These are phyloP conservation scores for Caenorhabditis briggsae DNA, from an alignment of 1,140 invertebrate species.

Conservation along the genomic window DNA sequence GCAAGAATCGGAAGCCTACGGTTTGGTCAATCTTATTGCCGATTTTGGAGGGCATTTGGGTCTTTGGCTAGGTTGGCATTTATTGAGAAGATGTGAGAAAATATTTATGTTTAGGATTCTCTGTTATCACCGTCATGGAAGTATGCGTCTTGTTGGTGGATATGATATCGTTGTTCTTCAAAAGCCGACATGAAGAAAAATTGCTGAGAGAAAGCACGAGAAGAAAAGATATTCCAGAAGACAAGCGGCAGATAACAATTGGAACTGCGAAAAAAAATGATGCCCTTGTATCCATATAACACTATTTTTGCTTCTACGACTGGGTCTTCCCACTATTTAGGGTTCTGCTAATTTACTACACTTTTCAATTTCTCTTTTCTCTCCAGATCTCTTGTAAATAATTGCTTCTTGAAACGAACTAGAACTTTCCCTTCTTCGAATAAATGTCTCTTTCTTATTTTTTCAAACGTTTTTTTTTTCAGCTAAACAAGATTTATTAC, in stretches of 20 bases:
- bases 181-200: conserved; percentile 19
- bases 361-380: neutral
- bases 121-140: conserved; percentile 63
- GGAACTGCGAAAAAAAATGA: neutral
- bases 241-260: conserved; percentile 20
- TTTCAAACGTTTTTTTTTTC: neutral
- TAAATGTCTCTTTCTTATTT: neutral
- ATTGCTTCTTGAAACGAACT: neutral
- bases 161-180: conserved; percentile 38
- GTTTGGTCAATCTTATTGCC: conserved; percentile 64
- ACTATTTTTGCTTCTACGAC: neutral
- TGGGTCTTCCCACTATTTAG: neutral
- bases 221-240: conserved; percentile 24
- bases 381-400: conserved; percentile 36
- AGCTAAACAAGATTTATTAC: conserved; percentile 29
- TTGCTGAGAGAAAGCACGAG: neutral
- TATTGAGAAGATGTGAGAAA: neutral
- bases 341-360: neutral
- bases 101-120: conserved; percentile 45
- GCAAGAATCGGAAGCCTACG: conserved; percentile 65
- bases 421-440: neutral
- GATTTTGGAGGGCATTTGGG: conserved; percentile 68
- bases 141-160: conserved; percentile 56
- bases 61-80: conserved; percentile 62
- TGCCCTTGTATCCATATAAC: conserved; percentile 15